Evolutionary conservation across 2,797 vertebrate genomes (phyloP), one percentile per base, ranked within the genome.

Genomic region (Poecilia gillii): DNA sequence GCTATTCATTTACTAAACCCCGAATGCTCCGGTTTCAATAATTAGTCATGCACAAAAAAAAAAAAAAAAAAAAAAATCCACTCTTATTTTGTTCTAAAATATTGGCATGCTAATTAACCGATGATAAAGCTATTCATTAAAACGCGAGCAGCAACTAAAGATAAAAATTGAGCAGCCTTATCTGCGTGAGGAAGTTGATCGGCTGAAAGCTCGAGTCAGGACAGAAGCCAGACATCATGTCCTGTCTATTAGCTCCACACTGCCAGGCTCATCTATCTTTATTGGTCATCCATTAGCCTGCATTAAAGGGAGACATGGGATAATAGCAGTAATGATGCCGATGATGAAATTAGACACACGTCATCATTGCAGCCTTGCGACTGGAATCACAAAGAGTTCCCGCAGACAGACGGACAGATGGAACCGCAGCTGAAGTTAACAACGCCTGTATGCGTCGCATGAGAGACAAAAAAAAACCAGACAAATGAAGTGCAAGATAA

Each of bases 181-280:
- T 91, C 88, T 88, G 81, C 64, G 36, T 41, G 85, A 76, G 87
- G 82, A 87, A 85, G 88, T 88, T 91, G 92, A 94, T 93, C 68
- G 76, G 80, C 82, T 91, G 88, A 89, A 94, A 87, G 88, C 87
- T 90, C 55, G 85, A 89, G 89, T 92, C 92, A 93, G 93, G 92
- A 91, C 88, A 93, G 88, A 90, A 95, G 95, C 94, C 96, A 96
- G 95, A 96, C 95, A 96, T 95, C 96, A 96, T 96, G 96, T 96
- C 95, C 95, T 95, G 89, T 94, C 95, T 96, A 96, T 96, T 96
- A 96, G 94, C 94, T 91, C 90, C 94, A 95, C 92, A 92, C 91
- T 94, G 94, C 95, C 93, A 93, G 90, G 93, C 95, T 96, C 96
- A 96, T 96, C 95, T 95, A 96, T 96, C 96, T 96, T 96, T 96